Conservation (phyloP, 2,888 invertebrate species). For the Drepana falcataria region DNA sequence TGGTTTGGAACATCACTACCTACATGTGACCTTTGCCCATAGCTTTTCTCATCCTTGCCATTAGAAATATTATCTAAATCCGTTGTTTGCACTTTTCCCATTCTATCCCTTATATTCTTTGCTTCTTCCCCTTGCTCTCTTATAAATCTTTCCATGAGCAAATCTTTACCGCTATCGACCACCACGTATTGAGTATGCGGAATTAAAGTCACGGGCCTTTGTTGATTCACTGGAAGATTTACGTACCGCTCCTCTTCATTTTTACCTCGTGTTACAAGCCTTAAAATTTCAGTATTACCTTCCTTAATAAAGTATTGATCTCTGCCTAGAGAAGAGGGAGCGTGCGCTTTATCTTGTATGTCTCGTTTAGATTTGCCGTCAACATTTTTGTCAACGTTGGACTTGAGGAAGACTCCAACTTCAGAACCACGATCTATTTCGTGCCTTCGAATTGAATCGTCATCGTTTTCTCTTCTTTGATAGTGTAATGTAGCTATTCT, state of each 20-base stretch:
- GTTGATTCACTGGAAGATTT: constrained; percentile 73
- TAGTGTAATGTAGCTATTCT: constrained; percentile 72
- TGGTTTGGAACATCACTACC: constrained; percentile 50
- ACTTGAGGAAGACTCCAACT: constrained; percentile 66
- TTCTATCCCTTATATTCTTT: constrained; percentile 76
- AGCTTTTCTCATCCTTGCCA: constrained; percentile 72
- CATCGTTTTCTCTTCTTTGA: constrained; percentile 77
- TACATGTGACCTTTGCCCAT: constrained; percentile 58
- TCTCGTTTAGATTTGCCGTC: constrained; percentile 49
- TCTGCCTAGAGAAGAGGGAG: constrained; percentile 68
- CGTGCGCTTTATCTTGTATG: constrained; percentile 48
- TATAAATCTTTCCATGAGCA: constrained; percentile 89
- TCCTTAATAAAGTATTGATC: constrained; percentile 90
- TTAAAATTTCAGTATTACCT: constrained; percentile 90
- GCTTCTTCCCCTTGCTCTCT: constrained; percentile 87
- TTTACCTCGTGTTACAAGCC: constrained; percentile 86
- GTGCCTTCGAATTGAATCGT: constrained; percentile 86
- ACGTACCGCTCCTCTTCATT: constrained; percentile 82
- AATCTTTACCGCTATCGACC: constrained; percentile 89
- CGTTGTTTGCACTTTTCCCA: constrained; percentile 53
- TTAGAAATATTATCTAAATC: constrained; percentile 70
- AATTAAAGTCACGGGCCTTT: constrained; percentile 75
- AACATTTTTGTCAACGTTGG: constrained; percentile 52
- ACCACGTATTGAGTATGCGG: constrained; percentile 81
- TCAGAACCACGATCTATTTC: constrained; percentile 89